Evolutionary conservation across 2,888 invertebrate species (phyloP).

Genomic region (Dolomedes plantarius): DNA sequence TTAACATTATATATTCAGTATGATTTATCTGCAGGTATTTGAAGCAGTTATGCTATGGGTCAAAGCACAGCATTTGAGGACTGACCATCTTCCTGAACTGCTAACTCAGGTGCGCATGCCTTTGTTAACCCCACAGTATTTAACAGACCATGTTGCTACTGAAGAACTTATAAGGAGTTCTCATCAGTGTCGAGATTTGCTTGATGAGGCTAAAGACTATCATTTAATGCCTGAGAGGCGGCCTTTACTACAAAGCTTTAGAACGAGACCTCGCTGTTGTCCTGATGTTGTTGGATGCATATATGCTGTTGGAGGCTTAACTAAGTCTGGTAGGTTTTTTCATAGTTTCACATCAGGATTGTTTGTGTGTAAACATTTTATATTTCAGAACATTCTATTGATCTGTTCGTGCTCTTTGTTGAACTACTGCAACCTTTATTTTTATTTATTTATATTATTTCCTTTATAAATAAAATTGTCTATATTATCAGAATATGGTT

Average conservation of each 20-base stretch:
- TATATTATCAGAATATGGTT: no score
- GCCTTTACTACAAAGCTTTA: constrained; percentile 85
- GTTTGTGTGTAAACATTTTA: neutral
- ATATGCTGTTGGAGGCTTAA: constrained; percentile 90
- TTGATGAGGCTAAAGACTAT: constrained; percentile 92
- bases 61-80: constrained; percentile 81
- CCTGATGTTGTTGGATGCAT: constrained; percentile 85
- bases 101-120: constrained; percentile 87
- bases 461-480: no score
- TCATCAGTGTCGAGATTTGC: constrained; percentile 87
- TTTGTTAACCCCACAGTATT: constrained; percentile 86
- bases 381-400: neutral
- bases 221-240: constrained; percentile 90
- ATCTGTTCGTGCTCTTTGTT: no score
- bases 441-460: no score
- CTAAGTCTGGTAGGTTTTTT: constrained; percentile 83
- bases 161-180: constrained; percentile 87
- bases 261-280: constrained; percentile 85
- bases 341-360: no score
- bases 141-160: constrained; percentile 87
- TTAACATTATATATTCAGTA: no score
- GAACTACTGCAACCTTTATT: no score
- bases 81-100: constrained; percentile 82
- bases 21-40: no score
- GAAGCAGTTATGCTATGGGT: constrained; percentile 89